Evolutionary conservation across 2,113 vertebrate genomes (phyloP), one percentile per base, ranked within the genome.

Genomic region (Diadophis punctatus): DNA sequence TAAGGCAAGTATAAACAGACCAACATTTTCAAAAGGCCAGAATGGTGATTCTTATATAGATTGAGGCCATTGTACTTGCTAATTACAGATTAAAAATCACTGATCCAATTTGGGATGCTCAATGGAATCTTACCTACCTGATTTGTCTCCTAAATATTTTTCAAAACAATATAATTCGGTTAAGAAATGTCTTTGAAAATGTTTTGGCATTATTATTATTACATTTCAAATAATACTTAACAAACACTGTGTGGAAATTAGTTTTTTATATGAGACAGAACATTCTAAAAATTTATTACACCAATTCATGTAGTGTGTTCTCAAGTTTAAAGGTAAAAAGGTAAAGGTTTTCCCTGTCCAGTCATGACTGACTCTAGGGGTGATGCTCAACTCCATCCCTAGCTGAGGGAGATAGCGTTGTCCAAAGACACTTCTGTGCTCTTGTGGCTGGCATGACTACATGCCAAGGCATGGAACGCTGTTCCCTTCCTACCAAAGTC

Each of bases 171-270:
- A 34, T 9, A 6, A 34, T 91, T 87, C 23, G 51, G 60, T 68
- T 92, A 92, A 68, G 56, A 87, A 88, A 55, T 88, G 58, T n/a
- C 86, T 88, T 68, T 80, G 58, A 80, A 92, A 88, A 46, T 52
- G 34, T 20, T 92, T 74, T 53, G 27, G 58, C 49, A 88, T 88
- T 52, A 52, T 52, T 51, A 92, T 92, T 80, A 92, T 58, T 74
- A 43, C 46, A 27, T 34, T 46, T 86, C 53, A 48, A 34, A 34
- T 52, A 88, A 16, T n/a, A 88, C 4, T 88, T 92, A 60, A 88
- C 91, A 92, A 60, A 27, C 30, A 49, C 84, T 48, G 9, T n/a
- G 34, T 56, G 86, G 46, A 46, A 91, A 48, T 27, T 20, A 53
- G 34, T 74, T 92, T 92, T 58, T 74, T 52, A 74, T 22, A 30